Percentiles rank a stretch among this genome's conserved stretches.
Conservation (phyloP, 2,113 vertebrate genomes). For the Tiliqua scincoides region DNA sequence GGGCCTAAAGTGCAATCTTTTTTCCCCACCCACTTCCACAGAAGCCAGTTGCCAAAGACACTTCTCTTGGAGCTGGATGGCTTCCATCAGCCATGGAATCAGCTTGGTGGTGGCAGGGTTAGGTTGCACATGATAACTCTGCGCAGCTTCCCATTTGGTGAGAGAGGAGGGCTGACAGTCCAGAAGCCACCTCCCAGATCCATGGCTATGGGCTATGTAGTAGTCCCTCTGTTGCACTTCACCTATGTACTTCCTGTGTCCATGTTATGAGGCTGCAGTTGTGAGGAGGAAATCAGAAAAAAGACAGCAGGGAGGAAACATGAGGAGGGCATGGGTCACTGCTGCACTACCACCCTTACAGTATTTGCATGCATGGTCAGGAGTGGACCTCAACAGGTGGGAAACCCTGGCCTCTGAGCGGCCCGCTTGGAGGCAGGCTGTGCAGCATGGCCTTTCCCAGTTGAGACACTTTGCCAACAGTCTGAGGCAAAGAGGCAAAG, state of each 20-base stretch:
- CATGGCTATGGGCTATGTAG: background rate
- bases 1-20: background rate
- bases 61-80: background rate
- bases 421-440: too few relatives aligned
- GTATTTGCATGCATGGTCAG: too few relatives aligned
- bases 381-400: too few relatives aligned
- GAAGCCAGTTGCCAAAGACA: background rate
- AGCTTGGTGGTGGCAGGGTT: background rate
- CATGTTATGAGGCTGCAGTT: background rate
- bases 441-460: too few relatives aligned
- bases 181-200: background rate
- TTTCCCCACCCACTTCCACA: background rate
- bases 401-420: too few relatives aligned
- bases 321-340: background rate
- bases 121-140: background rate
- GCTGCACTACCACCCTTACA: background rate
- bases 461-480: too few relatives aligned
- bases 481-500: too few relatives aligned
- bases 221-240: too few relatives aligned
- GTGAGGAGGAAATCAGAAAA: background rate
- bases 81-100: background rate
- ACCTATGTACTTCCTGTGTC: background rate
- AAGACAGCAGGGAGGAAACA: background rate
- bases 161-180: too few relatives aligned
- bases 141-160: background rate